phyloP scores from a whole-genome alignment of 64 coral and sea anemone species.

The Montipora sp. region DNA sequence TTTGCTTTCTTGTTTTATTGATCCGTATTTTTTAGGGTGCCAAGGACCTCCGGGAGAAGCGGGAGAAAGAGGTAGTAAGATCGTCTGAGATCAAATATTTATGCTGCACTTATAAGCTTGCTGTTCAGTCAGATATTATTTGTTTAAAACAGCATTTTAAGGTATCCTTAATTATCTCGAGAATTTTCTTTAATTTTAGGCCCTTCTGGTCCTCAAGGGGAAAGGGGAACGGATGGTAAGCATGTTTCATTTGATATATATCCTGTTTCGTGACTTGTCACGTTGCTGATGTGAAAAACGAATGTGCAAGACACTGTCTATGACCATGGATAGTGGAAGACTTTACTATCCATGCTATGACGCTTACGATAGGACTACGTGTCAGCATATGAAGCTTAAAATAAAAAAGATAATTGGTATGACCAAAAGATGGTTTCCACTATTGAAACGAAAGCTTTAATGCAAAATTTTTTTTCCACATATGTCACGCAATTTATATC shows the following conservation, averaged over 20 bases:
- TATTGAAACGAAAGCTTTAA: no score
- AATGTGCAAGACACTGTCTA: no score
- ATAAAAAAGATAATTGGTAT: no score
- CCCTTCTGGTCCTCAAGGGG: constrained; percentile 57
- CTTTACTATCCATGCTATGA: no score
- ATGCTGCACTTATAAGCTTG: neutral
- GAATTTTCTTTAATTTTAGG: constrained; percentile 47
- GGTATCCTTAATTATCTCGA: neutral
- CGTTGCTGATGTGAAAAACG: no score
- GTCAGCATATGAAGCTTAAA: no score
- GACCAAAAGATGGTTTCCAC: no score
- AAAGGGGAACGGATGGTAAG: constrained; percentile 67
- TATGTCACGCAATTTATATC: no score
- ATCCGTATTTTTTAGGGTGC: constrained; percentile 54
- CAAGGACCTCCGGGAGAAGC: constrained; percentile 78
- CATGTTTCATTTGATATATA: no score
- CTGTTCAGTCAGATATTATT: neutral
- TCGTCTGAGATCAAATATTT: neutral
- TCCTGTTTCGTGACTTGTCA: neutral
- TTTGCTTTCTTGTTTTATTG: neutral
- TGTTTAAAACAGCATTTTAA: neutral
- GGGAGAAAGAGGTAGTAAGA: constrained; percentile 62
- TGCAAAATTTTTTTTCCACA: no score
- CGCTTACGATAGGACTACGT: no score
- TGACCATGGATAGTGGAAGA: no score